Conservation (phyloP, 1,140 invertebrate genomes). For the Lineus longissimus region DNA sequence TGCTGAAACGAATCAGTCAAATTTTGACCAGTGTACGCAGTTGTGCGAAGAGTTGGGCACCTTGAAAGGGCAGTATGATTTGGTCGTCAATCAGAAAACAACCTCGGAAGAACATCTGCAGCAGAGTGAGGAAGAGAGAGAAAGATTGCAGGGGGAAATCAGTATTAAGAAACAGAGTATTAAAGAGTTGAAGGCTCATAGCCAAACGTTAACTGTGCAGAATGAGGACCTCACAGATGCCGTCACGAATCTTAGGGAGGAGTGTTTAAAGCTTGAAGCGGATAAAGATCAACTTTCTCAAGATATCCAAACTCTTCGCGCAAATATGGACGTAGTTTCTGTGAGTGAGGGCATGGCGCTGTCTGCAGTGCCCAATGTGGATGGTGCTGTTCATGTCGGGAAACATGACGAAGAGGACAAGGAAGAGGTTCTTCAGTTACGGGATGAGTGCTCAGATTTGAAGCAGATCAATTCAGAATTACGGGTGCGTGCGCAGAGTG, state of each 20-base stretch:
- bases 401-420: background rate
- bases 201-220: background rate
- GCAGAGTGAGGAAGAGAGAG: background rate
- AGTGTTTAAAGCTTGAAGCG: constrained; percentile 36
- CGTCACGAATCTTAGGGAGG: constrained; percentile 41
- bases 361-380: background rate
- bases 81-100: background rate
- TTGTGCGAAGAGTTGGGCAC: background rate
- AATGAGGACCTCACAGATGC: constrained; percentile 31
- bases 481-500: background rate
- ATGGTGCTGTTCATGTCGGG: background rate
- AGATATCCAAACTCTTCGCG: constrained; percentile 18
- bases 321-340: background rate
- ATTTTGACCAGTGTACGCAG: constrained; percentile 1
- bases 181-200: background rate
- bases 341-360: background rate
- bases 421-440: background rate
- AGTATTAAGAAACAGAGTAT: background rate
- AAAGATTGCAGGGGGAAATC: background rate
- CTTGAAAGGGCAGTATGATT: background rate
- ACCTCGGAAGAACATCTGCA: background rate
- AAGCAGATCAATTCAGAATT: background rate
- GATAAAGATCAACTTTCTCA: constrained; percentile 32
- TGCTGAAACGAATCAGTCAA: background rate
- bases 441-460: background rate